Evolutionary conservation across 1,140 invertebrate genomes (phyloP).

Genomic region (Drosophila bocqueti): DNA sequence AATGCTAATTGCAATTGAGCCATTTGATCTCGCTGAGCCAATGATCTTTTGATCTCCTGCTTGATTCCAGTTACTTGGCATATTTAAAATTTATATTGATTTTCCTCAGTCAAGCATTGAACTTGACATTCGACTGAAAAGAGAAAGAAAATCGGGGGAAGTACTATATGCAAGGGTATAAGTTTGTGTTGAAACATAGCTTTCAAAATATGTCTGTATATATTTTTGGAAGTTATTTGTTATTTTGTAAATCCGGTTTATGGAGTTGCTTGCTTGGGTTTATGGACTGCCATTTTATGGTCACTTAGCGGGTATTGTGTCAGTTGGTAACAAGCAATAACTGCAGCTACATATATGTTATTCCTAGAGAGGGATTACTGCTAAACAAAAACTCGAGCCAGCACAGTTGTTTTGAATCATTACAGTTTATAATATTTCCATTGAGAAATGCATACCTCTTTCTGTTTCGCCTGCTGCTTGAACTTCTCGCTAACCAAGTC

Average conservation of each 20-base stretch:
- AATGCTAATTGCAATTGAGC: constrained; percentile 32
- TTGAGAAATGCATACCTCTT: not conserved
- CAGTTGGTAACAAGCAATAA: constrained; percentile 45
- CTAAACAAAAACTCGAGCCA: not conserved
- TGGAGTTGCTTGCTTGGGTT: constrained; percentile 38
- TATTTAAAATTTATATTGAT: constrained; percentile 6
- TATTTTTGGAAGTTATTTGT: constrained; percentile 25
- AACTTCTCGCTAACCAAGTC: not conserved
- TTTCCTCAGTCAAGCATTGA: constrained; percentile 26
- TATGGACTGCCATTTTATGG: constrained; percentile 33
- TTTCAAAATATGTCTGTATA: constrained; percentile 30
- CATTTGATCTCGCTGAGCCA: constrained; percentile 15
- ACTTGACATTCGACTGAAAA: constrained; percentile 48
- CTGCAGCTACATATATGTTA: not conserved
- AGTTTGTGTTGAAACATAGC: constrained; percentile 32
- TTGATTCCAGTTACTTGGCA: constrained; percentile 6
- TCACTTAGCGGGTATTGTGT: constrained; percentile 50
- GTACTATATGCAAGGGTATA: not conserved
- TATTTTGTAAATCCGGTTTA: constrained; percentile 46
- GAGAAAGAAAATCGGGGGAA: constrained; percentile 8
- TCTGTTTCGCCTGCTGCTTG: not conserved
- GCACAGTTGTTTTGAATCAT: not conserved
- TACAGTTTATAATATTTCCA: not conserved
- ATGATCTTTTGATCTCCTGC: constrained; percentile 19
- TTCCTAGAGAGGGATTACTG: not conserved